Evolutionary conservation across 2,888 invertebrate genomes (phyloP).

Genomic region (Rotaria socialis): DNA sequence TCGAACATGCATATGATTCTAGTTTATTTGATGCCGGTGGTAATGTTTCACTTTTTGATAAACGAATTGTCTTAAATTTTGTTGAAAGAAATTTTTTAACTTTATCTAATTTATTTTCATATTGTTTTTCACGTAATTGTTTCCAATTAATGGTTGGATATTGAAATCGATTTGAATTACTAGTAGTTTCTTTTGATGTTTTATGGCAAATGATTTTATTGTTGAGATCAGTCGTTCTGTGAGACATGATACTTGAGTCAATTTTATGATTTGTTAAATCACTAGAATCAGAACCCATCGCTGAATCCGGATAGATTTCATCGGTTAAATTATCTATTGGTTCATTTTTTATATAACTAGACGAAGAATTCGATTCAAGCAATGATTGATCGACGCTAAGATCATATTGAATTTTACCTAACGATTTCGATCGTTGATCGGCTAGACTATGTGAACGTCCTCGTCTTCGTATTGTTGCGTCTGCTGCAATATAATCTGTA

Average conservation of each 20-base stretch:
- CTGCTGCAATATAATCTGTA: background rate
- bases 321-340: background rate
- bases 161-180: background rate
- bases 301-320: background rate
- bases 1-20: background rate
- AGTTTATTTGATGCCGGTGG: background rate
- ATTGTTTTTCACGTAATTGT: conserved; percentile 27
- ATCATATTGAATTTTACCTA: background rate
- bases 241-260: too few relatives aligned
- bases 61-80: background rate
- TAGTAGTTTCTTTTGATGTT: background rate
- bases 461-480: background rate
- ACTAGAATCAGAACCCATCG: background rate
- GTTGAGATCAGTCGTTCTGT: too few relatives aligned
- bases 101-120: background rate
- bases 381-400: background rate
- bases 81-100: background rate
- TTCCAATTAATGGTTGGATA: conserved; percentile 29
- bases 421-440: background rate
- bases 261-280: background rate
- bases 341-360: background rate
- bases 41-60: background rate
- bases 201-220: too few relatives aligned
- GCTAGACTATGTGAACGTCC: too few relatives aligned
- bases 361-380: background rate